Conservation (phyloP, 1,140 invertebrate genomes). For the Neoseiulus cucumeris region DNA sequence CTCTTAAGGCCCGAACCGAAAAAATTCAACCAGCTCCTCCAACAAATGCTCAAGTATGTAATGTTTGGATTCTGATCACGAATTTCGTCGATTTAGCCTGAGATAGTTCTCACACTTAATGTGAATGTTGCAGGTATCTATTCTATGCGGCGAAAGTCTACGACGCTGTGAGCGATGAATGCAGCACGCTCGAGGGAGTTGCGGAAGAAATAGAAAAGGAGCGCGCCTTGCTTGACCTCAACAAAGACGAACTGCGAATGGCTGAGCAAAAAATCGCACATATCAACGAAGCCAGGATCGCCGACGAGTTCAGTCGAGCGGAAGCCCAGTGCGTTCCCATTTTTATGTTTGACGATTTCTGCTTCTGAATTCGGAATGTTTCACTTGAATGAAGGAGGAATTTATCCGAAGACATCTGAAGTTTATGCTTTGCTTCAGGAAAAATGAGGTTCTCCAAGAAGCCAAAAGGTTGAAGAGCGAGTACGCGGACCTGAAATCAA, state of each 20-base stretch:
- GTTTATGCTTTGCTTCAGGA: no score
- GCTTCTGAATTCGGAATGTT: no score
- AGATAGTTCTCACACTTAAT: neutral
- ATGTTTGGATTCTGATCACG: neutral
- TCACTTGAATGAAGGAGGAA: no score
- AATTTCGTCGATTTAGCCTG: neutral
- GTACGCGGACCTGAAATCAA: no score
- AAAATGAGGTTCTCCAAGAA: no score
- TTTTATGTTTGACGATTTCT: no score
- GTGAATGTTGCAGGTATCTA: neutral
- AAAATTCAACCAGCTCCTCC: neutral
- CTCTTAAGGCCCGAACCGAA: neutral
- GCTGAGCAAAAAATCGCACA: neutral
- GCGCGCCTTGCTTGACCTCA: neutral
- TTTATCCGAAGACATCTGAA: no score
- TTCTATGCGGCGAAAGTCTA: neutral
- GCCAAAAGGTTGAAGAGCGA: no score
- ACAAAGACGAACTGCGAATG: neutral
- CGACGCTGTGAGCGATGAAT: neutral
- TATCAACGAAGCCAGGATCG: neutral
- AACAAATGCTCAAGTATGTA: neutral
- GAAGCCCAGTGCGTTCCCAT: no score
- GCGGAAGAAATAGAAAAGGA: neutral
- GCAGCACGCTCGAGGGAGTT: neutral
- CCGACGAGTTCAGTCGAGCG: neutral